phyloP scores from a whole-genome alignment of 2,797 vertebrate genomes.

The Periparus ater region DNA sequence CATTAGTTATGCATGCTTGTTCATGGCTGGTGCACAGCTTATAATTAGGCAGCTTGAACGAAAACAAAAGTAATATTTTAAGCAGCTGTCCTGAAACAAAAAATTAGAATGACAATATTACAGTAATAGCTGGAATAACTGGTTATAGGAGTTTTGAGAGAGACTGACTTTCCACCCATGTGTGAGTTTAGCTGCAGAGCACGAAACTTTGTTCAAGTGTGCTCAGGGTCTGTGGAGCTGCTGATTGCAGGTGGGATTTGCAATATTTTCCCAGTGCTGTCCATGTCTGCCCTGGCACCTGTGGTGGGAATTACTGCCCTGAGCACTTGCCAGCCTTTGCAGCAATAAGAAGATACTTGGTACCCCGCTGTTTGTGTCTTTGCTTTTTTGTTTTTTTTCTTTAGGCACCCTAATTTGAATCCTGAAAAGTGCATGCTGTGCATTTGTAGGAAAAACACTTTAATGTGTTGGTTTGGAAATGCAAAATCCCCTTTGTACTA shows the following conservation, averaged over 20 bases:
- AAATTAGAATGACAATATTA: conserved; percentile 55
- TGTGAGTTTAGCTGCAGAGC: not conserved
- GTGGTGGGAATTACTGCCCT: not conserved
- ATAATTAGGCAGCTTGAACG: conserved; percentile 31
- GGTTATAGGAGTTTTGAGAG: conserved; percentile 31
- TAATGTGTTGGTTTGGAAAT: not conserved
- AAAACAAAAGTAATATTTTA: conserved; percentile 64
- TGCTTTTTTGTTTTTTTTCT: not conserved
- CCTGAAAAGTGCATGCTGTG: not conserved
- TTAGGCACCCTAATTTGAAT: not conserved
- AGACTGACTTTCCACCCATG: conserved; percentile 6
- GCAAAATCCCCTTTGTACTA: not conserved
- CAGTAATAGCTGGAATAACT: conserved; percentile 51
- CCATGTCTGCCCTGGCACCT: not conserved
- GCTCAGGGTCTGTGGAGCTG: accelerated
- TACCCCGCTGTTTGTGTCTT: not conserved
- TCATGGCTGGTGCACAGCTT: not conserved
- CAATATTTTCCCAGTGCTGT: not conserved
- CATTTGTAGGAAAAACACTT: not conserved
- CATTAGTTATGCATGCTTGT: conserved; percentile 15
- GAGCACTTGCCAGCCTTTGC: not conserved
- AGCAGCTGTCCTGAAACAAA: conserved; percentile 45
- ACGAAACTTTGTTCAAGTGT: not conserved
- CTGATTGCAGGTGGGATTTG: not conserved
- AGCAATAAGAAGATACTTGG: not conserved